phyloP scores from a whole-genome alignment of 2,113 vertebrate genomes.

The Sclerurus mexicanus region DNA sequence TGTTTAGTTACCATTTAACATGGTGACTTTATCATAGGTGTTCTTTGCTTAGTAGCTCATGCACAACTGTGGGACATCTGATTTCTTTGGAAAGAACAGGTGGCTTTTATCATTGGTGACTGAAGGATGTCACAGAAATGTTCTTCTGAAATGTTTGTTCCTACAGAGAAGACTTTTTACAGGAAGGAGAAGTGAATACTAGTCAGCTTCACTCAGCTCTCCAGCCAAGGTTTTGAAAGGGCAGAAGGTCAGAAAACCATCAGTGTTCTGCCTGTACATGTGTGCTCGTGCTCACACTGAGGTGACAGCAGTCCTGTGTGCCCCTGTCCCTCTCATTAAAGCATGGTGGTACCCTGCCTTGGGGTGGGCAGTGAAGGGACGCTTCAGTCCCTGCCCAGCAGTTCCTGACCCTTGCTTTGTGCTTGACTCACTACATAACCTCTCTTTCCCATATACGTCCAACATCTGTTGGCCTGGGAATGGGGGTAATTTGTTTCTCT shows the following conservation, averaged over 20 bases:
- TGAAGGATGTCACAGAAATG: background rate
- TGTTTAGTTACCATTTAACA: background rate
- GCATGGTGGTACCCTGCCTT: background rate
- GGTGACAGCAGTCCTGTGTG: background rate
- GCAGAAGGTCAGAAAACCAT: background rate
- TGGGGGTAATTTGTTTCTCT: background rate
- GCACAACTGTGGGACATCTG: background rate
- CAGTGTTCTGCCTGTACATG: fast-evolving
- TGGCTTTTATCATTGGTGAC: background rate
- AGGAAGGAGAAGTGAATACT: background rate
- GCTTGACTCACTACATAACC: background rate
- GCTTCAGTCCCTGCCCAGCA: background rate
- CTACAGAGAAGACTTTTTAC: background rate
- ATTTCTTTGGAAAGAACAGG: background rate
- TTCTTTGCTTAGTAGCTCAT: background rate
- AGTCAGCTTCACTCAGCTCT: background rate
- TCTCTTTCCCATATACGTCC: background rate
- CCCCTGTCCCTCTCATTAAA: background rate
- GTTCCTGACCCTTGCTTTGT: background rate
- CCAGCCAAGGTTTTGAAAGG: background rate
- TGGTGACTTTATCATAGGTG: background rate
- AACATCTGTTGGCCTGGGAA: background rate
- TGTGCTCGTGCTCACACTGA: background rate
- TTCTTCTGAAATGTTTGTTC: background rate
- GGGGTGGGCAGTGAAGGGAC: background rate